A percentile compares a stretch with the other conserved stretches of the same genome.
Evolutionary conservation across 1,140 invertebrate genomes (phyloP).

Genomic region (Drosophila takahashii): DNA sequence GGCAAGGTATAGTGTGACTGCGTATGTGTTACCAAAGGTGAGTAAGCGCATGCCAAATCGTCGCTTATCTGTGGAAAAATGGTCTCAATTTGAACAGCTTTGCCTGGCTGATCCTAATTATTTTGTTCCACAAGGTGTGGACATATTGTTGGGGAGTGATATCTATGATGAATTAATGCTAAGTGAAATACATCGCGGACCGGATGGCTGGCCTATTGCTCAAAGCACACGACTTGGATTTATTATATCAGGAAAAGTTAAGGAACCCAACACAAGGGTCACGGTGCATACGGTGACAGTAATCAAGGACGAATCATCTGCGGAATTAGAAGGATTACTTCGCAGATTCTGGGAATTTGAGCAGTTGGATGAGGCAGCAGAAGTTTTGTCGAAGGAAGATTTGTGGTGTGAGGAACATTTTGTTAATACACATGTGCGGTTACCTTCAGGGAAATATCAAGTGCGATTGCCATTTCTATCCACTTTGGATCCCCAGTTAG

Average conservation of each 20-base stretch:
- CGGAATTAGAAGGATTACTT: no score
- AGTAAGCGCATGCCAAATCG: neutral
- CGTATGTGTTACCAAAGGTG: neutral
- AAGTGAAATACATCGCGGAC: conserved; percentile 1
- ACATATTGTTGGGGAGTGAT: conserved; percentile 1
- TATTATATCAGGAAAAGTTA: neutral
- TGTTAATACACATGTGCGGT: no score
- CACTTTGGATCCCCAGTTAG: no score
- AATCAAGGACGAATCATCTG: no score
- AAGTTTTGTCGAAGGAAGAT: no score
- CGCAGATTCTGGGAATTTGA: no score
- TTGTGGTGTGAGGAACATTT: no score
- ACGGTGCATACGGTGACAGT: no score
- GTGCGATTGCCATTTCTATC: no score
- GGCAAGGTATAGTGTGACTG: neutral
- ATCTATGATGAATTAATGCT: neutral
- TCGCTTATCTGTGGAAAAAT: neutral
- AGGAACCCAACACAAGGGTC: neutral
- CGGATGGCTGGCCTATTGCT: neutral
- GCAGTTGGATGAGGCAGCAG: no score
- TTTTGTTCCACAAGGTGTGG: neutral
- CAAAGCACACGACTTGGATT: conserved; percentile 1
- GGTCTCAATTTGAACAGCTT: neutral
- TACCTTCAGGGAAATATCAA: no score
- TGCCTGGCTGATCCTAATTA: neutral